These are phyloP conservation scores for Notoglanidium macrostoma DNA, from an alignment of 2,797 vertebrate genomes.

Conservation along the genomic window DNA sequence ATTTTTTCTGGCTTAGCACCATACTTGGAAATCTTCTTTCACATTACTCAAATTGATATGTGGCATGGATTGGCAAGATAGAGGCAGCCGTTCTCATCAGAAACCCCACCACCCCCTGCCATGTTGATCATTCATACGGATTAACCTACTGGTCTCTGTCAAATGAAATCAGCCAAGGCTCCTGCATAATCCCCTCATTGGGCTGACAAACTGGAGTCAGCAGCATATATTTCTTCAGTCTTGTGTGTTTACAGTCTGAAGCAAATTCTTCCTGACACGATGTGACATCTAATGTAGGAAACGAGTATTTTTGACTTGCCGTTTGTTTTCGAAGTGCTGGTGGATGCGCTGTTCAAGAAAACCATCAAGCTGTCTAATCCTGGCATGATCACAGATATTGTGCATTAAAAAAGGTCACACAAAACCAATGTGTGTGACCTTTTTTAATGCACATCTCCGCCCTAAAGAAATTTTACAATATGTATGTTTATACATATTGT, in stretches of 20 bases:
- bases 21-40: neutral
- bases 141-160: slow-evolving; percentile 56
- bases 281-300: slow-evolving; percentile 36
- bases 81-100: slow-evolving; percentile 9
- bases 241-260: slow-evolving; percentile 34
- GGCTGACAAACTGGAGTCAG: slow-evolving; percentile 39
- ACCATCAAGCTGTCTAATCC: neutral
- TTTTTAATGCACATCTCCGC: neutral
- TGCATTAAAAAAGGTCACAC: neutral
- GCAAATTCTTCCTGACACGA: slow-evolving; percentile 47
- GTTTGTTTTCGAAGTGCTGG: neutral
- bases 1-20: neutral
- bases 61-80: neutral
- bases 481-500: too few species aligned
- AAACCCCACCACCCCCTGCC: slow-evolving; percentile 17
- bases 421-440: too few species aligned
- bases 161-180: slow-evolving; percentile 50
- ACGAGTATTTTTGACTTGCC: slow-evolving; percentile 25
- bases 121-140: slow-evolving; percentile 49
- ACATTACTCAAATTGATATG: slow-evolving; percentile 10
- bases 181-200: slow-evolving; percentile 48
- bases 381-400: neutral
- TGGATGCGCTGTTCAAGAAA: neutral
- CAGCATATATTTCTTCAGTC: slow-evolving; percentile 30
- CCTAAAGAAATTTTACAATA: neutral